Base-by-base conservation (phyloP, 1,140 invertebrate genomes). In the Macrobrachium nipponense region DNA sequence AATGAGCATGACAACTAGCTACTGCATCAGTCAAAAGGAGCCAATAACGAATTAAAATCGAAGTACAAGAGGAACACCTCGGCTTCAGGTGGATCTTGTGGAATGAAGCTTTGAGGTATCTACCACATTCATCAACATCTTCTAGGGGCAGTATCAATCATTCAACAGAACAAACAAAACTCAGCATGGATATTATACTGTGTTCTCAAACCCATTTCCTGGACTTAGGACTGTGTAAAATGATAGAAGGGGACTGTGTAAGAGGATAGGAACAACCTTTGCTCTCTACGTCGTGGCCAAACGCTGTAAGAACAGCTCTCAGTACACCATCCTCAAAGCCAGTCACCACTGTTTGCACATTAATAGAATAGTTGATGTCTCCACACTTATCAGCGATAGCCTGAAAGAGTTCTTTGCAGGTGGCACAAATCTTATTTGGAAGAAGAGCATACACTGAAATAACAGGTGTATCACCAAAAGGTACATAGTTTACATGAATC, bases 341-440 rank as follows among this genome's bases (percentile, higher is more conserved):
- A 82, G 36, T 10, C 43, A 18, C 4, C 36, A 18, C 36, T 15
- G 12, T 68, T 43, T 80, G 60, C 66, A 81, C 66, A 68, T 81
- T 36, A 36, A 36, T 36, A 36, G 27, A 36, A 36, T 36, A 36
- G 27, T 36, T 36, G 1, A 36, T 1, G 27, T 36, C 27, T 36
- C 27, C 27, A 36, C 27, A 36, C 4, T 36, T 36, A 36, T 36
- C 27, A 36, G 4, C 27, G 1, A 36, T 36, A 36, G 27, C 27
- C 4, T 36, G 64, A 72, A 70, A 70, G 18, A 81, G 44, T 58
- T 81, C 80, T 72, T 68, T 36, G 44, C 70, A 43, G 18, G 36
- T 70, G 18, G 61, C 60, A 51, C 43, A 75, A 59, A 81, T 89
- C 82, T 89, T 87, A 70, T 88, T 88, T 79, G 85, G 85, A 44